Evolutionary conservation across 2,888 invertebrate genomes (phyloP), one percentile per base, ranked within the genome.

Genomic region (Leptura quadrifasciata): DNA sequence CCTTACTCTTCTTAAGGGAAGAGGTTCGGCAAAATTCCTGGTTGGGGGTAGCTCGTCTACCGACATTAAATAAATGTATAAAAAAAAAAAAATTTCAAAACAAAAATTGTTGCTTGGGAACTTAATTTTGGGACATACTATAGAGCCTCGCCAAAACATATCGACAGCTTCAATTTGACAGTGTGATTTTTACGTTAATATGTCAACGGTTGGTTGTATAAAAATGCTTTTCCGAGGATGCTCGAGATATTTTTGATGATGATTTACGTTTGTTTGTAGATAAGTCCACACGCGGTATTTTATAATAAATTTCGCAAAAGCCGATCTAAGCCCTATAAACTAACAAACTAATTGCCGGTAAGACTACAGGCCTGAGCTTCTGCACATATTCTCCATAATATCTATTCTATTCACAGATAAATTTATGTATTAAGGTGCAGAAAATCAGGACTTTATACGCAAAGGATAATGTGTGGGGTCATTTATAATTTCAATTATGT

Each of bases 401-500:
- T 52, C 31, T 55, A 18, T 65, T 72, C 72, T 31, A 47, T 54
- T 63, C 20, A 27, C 39, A 17, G 15, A 73, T 73, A 73, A 73
- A 73, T 73, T 58, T 18, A 67, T 65, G 73, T 12, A 73, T 73
- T 73, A 57, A 73, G 73, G 58, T 39, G 73, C 31, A 55, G 73
- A 73, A 73, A 73, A 71, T 71, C 60, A 10, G 71, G 52, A 52
- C 71, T 24, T 70, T 72, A 35, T 64, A n/a, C 64, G 5, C 5
- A 35, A 20, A 65, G 21, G 35, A 76, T 78, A 74, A 78, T 47
- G 68, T 75, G 74, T 78, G 72, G 75, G 79, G 75, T 79, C 80
- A 81, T 85, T 82, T 82, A 83, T 81, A 83, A 84, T 84, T 82
- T 80, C 83, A 84, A 84, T 85, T 83, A 85, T 84, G 82, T 83